These are phyloP conservation scores for Gallirallus australis DNA, from an alignment of 2,797 vertebrate genomes.

Conservation along the genomic window DNA sequence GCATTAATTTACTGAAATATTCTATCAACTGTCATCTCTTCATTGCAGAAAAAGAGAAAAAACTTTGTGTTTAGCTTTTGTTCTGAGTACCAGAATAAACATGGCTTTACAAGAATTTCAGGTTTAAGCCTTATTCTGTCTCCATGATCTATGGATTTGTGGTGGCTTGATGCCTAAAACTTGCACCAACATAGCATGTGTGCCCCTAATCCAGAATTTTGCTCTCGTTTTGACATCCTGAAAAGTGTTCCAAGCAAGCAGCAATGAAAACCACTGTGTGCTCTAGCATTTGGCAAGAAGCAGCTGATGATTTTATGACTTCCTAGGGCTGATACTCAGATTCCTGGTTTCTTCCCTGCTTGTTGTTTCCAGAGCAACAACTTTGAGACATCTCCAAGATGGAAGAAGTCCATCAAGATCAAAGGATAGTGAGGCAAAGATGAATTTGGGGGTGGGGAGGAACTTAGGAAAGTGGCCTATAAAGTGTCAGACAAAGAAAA, in stretches of 20 bases:
- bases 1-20: not conserved
- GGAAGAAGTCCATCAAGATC: not conserved
- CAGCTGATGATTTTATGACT: not conserved
- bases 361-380: not conserved
- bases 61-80: not conserved
- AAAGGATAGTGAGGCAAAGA: not conserved
- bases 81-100: not conserved
- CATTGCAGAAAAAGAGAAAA: not conserved
- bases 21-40: not conserved
- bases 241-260: not conserved
- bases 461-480: not conserved
- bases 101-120: not conserved
- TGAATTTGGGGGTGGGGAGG: not conserved
- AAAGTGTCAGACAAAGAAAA: not conserved
- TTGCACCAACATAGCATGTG: rapidly evolving
- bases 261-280: not conserved
- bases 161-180: not conserved
- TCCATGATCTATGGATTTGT: not conserved
- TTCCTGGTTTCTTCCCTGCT: not conserved
- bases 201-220: not conserved
- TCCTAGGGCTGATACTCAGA: not conserved
- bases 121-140: not conserved
- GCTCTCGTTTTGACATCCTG: not conserved
- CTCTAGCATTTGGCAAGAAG: not conserved
- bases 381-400: not conserved